Percentiles rank a stretch among this genome's conserved stretches.
phyloP scores from a whole-genome alignment of 2,113 vertebrate genomes.

The Miniopterus natalensis region DNA sequence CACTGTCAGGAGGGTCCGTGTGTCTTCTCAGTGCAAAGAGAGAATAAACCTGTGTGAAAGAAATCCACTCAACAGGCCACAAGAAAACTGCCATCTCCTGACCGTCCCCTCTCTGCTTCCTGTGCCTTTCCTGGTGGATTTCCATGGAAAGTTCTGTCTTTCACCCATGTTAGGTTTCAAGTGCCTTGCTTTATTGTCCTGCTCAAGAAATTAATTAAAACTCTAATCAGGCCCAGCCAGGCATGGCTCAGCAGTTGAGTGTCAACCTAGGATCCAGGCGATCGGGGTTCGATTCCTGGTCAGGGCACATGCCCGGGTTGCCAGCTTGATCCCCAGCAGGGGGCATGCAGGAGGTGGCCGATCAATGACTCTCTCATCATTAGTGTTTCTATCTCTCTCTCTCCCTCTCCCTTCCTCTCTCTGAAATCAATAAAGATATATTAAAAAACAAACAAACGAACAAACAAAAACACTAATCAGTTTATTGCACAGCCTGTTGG shows the following conservation, averaged over 20 bases:
- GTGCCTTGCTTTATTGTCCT: constrained; percentile 76
- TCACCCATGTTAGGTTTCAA: constrained; percentile 80
- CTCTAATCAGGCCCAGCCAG: too few species aligned
- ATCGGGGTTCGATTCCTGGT: too few species aligned
- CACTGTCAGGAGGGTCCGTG: neutral
- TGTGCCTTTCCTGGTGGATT: constrained; percentile 66
- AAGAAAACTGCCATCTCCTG: neutral
- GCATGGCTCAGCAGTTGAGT: too few species aligned
- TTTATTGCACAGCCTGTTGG: constrained; percentile 83
- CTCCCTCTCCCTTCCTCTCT: too few species aligned
- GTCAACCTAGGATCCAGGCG: too few species aligned
- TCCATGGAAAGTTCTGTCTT: constrained; percentile 74
- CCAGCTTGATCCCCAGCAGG: too few species aligned
- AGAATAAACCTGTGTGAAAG: neutral
- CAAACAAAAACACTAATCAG: constrained; percentile 71
- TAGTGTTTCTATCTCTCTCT: too few species aligned
- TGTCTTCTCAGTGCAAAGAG: neutral
- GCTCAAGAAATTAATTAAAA: constrained; percentile 89
- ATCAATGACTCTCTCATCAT: too few species aligned
- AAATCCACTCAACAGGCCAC: neutral
- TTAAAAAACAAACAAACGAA: too few species aligned
- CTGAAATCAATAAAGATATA: too few species aligned
- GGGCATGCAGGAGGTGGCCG: too few species aligned
- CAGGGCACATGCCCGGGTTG: too few species aligned
- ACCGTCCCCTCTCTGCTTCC: neutral